phyloP scores from a whole-genome alignment of 2,888 invertebrate species.

The Chloromyia formosa region DNA sequence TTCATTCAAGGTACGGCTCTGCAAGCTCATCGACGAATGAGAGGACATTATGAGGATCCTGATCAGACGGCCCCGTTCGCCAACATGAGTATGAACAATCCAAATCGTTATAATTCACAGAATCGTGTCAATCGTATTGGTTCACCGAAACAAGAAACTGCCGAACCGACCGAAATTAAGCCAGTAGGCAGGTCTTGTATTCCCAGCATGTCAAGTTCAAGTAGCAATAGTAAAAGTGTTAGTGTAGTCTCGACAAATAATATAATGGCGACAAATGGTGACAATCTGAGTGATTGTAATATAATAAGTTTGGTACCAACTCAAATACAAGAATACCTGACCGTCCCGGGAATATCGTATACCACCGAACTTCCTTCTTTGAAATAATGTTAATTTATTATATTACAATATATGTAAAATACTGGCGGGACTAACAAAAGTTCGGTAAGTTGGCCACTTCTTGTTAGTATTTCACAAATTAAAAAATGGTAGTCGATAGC shows the following conservation, averaged over 20 bases:
- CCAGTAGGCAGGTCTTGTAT: slow-evolving; percentile 43
- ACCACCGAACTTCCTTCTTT: neutral
- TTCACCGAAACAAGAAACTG: slow-evolving; percentile 14
- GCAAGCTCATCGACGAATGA: slow-evolving; percentile 71
- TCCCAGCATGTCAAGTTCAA: neutral
- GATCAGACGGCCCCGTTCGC: slow-evolving; percentile 50
- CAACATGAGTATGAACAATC: slow-evolving; percentile 47
- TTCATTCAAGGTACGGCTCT: slow-evolving; percentile 74
- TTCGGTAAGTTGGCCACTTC: too few relatives aligned
- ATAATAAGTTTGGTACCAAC: slow-evolving; percentile 15
- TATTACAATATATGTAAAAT: too few relatives aligned
- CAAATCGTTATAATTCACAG: slow-evolving; percentile 45
- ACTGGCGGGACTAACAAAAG: too few relatives aligned
- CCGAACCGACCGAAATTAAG: slow-evolving; percentile 41
- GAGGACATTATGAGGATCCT: slow-evolving; percentile 66
- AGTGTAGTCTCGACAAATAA: neutral
- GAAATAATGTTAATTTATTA: neutral
- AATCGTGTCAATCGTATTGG: slow-evolving; percentile 46
- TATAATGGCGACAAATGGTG: neutral
- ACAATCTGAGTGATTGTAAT: slow-evolving; percentile 1
- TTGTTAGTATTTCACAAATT: too few relatives aligned
- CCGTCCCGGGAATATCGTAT: neutral
- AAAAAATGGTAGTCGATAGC: too few relatives aligned
- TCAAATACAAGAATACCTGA: neutral
- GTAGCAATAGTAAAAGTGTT: neutral